Evolutionary conservation across 1,140 invertebrate genomes (phyloP).

Genomic region (Polypedilum vanderplanki): DNA sequence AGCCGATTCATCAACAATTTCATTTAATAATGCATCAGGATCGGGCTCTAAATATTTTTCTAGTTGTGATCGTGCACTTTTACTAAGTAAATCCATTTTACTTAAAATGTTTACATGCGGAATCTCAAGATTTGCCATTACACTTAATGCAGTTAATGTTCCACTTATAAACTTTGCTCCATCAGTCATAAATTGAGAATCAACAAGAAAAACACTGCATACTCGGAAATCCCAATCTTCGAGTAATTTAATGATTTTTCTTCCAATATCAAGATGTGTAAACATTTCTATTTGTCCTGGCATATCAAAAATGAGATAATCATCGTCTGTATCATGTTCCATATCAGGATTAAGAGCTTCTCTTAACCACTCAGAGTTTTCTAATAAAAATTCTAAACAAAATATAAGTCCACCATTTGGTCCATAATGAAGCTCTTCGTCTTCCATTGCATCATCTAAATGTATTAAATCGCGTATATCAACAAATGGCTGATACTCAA

Average conservation of each 20-base stretch:
- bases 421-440: constrained; percentile 88
- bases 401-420: constrained; percentile 96
- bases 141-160: constrained; percentile 87
- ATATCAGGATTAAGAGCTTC: constrained; percentile 58
- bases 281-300: constrained; percentile 98
- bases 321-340: constrained; percentile 59
- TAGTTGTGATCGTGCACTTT: constrained; percentile 68
- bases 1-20: constrained; percentile 49
- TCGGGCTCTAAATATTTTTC: constrained; percentile 83
- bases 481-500: constrained; percentile 79
- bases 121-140: constrained; percentile 93
- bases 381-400: constrained; percentile 90
- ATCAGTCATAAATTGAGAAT: constrained; percentile 96
- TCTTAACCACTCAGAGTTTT: constrained; percentile 87
- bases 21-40: constrained; percentile 61
- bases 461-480: constrained; percentile 93
- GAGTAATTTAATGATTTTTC: constrained; percentile 72
- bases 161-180: constrained; percentile 92
- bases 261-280: constrained; percentile 88
- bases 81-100: constrained; percentile 91
- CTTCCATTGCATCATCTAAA: constrained; percentile 95
- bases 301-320: constrained; percentile 98
- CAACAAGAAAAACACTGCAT: constrained; percentile 87
- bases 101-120: constrained; percentile 91
- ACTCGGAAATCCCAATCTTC: constrained; percentile 82